Percentiles rank a stretch among this genome's conserved stretches.
Conservation (phyloP, 2,888 invertebrate species). For the Xylota segnis region DNA sequence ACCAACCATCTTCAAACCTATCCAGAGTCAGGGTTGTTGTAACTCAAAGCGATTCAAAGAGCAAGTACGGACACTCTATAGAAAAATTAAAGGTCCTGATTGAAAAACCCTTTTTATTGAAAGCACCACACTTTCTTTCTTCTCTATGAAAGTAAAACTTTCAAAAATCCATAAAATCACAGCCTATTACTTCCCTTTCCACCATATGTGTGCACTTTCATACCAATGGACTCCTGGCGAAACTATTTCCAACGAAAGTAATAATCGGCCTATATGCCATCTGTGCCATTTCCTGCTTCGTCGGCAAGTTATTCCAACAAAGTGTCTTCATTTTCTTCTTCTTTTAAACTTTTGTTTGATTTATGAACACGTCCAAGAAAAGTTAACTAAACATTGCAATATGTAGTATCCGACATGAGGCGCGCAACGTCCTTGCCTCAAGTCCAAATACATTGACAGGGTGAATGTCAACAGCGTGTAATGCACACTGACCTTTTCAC, state of each 20-base stretch:
- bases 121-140: no score
- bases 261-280: neutral
- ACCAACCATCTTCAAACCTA: no score
- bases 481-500: neutral
- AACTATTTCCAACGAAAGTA: neutral
- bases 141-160: no score
- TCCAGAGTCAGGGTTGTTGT: no score
- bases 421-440: neutral
- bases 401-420: neutral
- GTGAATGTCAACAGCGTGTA: neutral
- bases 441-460: neutral
- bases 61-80: no score
- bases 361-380: neutral
- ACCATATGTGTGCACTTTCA: neutral
- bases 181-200: neutral
- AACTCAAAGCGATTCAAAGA: no score
- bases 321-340: neutral
- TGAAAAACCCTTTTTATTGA: no score
- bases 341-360: neutral
- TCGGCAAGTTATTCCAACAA: neutral
- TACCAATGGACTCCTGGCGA: neutral
- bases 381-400: neutral
- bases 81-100: no score
- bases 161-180: neutral
- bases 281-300: neutral